Evolutionary conservation across 2,113 vertebrate species (phyloP).

Genomic region (Pseudopodoces humilis): DNA sequence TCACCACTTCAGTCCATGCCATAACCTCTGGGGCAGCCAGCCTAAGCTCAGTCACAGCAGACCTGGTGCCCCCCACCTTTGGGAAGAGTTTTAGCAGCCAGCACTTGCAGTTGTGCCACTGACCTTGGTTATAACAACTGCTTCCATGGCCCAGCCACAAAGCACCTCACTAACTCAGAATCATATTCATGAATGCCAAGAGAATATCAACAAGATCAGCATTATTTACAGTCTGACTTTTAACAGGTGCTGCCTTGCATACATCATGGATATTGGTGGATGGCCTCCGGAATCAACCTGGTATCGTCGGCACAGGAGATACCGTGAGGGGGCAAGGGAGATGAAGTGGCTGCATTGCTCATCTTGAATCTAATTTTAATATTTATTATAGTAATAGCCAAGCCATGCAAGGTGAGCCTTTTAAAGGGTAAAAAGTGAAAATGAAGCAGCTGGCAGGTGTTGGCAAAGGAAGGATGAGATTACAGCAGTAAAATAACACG

Average conservation of each 20-base stretch:
- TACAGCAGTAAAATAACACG: slow-evolving; percentile 54
- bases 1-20: background rate
- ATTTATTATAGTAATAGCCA: slow-evolving; percentile 58
- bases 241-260: slow-evolving; percentile 23
- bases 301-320: background rate
- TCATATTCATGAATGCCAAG: slow-evolving; percentile 42
- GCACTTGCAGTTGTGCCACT: background rate
- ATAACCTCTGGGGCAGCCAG: background rate
- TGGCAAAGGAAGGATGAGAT: slow-evolving; percentile 63
- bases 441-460: slow-evolving; percentile 58
- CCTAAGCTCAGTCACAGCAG: background rate
- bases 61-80: background rate
- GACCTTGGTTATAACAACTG: slow-evolving; percentile 1
- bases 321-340: slow-evolving; percentile 14
- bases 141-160: background rate
- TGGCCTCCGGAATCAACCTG: background rate
- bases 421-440: slow-evolving; percentile 68
- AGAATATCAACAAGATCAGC: slow-evolving; percentile 58
- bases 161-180: background rate
- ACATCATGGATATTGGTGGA: slow-evolving; percentile 25
- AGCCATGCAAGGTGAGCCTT: slow-evolving; percentile 52
- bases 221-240: slow-evolving; percentile 60
- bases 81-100: background rate
- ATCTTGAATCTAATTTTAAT: slow-evolving; percentile 55
- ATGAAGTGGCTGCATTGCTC: slow-evolving; percentile 38